Conservation (phyloP, 2,797 vertebrate species). For the Jordanella pulchra region DNA sequence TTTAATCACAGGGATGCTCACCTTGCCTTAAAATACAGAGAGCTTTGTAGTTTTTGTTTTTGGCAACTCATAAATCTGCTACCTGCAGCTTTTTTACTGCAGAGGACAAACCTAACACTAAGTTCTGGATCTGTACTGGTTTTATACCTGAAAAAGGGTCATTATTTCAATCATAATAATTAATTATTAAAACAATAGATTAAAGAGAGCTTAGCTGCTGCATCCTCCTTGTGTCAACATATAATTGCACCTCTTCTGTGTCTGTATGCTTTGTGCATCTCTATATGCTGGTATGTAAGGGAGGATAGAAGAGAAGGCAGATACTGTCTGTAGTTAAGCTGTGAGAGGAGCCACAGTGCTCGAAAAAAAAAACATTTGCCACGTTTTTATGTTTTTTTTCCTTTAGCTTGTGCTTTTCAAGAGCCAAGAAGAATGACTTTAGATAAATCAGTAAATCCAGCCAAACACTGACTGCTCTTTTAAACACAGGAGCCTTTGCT, state of each 20-base stretch:
- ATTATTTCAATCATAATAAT: background rate
- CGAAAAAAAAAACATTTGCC: background rate
- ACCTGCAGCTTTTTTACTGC: constrained; percentile 18
- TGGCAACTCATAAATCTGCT: constrained; percentile 24
- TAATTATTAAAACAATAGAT: background rate
- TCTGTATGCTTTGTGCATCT: background rate
- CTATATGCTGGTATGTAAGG: background rate
- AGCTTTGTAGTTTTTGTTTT: constrained; percentile 31
- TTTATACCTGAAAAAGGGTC: background rate
- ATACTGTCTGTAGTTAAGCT: background rate
- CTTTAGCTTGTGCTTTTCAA: constrained; percentile 3
- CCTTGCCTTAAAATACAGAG: constrained; percentile 21
- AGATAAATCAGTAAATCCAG: constrained; percentile 4
- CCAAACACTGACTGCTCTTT: constrained; percentile 1
- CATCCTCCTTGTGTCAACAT: background rate
- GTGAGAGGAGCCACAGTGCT: background rate
- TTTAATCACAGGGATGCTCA: constrained; percentile 32
- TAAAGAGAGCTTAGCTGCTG: background rate
- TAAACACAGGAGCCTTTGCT: constrained; percentile 7
- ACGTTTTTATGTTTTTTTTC: constrained; percentile 13
- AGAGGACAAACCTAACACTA: constrained; percentile 17
- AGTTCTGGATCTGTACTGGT: background rate
- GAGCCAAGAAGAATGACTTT: background rate
- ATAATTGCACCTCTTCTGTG: background rate
- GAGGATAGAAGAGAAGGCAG: background rate